Percentiles rank a stretch among this genome's conserved stretches.
Conservation (phyloP, 2,888 invertebrate genomes). For the Tanytarsus gracilentus region DNA sequence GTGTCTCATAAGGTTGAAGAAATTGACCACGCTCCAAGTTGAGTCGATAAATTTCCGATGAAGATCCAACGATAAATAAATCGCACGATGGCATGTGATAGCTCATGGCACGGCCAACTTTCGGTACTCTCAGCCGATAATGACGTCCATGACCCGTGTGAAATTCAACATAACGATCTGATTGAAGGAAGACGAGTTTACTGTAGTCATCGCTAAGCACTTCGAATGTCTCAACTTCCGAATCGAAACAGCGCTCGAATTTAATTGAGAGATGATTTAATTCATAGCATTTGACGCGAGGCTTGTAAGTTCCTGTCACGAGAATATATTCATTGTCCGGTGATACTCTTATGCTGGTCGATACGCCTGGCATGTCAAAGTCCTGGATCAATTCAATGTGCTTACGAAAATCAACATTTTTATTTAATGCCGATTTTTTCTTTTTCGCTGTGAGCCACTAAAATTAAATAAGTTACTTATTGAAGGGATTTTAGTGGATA, state of each 20-base stretch:
- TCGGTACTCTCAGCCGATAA: conserved; percentile 82
- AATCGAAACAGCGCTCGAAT: conserved; percentile 95
- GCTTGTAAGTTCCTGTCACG: conserved; percentile 93
- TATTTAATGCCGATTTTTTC: conserved; percentile 69
- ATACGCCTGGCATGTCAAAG: conserved; percentile 97
- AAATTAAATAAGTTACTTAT: conserved; percentile 35
- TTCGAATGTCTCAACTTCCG: conserved; percentile 90
- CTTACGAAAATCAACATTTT: conserved; percentile 80
- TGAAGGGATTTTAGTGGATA: conserved; percentile 1
- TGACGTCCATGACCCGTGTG: conserved; percentile 91
- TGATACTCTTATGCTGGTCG: conserved; percentile 73
- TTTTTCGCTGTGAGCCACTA: conserved; percentile 84
- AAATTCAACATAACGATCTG: conserved; percentile 88
- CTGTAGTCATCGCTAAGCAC: conserved; percentile 91
- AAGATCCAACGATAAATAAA: conserved; percentile 81
- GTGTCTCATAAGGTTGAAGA: conserved; percentile 70
- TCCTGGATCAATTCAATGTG: conserved; percentile 96
- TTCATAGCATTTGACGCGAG: conserved; percentile 91
- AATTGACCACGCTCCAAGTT: conserved; percentile 95
- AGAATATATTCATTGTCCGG: conserved; percentile 87
- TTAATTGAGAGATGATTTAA: conserved; percentile 91
- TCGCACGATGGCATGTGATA: conserved; percentile 87
- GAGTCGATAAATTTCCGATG: conserved; percentile 82
- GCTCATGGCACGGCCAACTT: conserved; percentile 88
- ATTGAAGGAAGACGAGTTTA: conserved; percentile 75